Evolutionary conservation across 2,797 vertebrate species (phyloP), one percentile per base, ranked within the genome.

Genomic region (Furcifer pardalis): DNA sequence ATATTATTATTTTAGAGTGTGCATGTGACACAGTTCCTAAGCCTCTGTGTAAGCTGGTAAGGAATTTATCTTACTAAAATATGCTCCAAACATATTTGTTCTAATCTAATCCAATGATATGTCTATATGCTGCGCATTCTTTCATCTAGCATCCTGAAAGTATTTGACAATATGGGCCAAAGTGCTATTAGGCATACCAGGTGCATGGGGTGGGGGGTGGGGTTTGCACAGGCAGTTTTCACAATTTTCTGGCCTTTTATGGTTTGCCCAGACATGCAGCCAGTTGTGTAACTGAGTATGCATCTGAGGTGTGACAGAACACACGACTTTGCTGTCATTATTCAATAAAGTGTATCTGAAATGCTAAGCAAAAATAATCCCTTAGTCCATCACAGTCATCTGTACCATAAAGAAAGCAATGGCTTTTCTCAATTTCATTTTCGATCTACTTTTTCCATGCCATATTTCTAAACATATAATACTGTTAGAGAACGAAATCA

Each of bases 21-120:
- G 95, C 97, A 21, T 99, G 98, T 2, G 97, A 98, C 68, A 97
- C 94, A 49, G 96, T 99, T 13, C 81, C 94, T 1, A 96, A 95
- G 62, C 98, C 98, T 69, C 96, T 97, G 86, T 99, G 98, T 95
- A 90, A 94, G 83, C 93, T 97, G 97, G 98, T 99, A 96, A 59
- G 97, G 85, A 86, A 82, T 71, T 66, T 1, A 32, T 79, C 15
- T 49, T 82, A 46, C 65, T 87, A 82, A 15, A 80, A 69, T 59
- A 1, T 23, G 15, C 52, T 66, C 23, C 52, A 77, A 56, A 21
- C 21, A 21, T 35, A 68, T 79, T 65, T n/a, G 32, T 79, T 79
- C 60, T 79, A 35, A 27, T 79, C 60, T 79, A 35, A 27, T 66
- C 10, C 49, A 66, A 65, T 66, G 10, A 25, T 68, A 15, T 56